Percentiles rank a stretch among this genome's conserved stretches.
These are phyloP conservation scores for Esox lucius DNA, from an alignment of 2,797 vertebrate species.

Conservation along the genomic window DNA sequence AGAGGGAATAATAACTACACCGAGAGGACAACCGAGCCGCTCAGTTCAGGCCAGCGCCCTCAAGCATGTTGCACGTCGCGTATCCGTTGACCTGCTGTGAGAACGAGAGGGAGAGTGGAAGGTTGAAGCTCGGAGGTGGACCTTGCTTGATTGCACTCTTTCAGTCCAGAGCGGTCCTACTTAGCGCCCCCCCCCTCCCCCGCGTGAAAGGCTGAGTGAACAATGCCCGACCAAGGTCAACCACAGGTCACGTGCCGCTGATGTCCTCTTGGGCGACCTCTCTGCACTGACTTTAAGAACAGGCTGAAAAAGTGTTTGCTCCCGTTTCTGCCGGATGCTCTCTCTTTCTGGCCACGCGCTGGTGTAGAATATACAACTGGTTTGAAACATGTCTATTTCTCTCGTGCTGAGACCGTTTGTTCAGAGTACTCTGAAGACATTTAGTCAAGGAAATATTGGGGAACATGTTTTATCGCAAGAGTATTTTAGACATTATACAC, in stretches of 20 bases:
- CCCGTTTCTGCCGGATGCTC: constrained; percentile 5
- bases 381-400: background rate
- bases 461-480: background rate
- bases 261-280: constrained; percentile 6
- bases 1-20: background rate
- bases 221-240: constrained; percentile 28
- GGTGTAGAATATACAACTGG: background rate
- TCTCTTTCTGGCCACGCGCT: background rate
- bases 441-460: background rate
- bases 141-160: constrained; percentile 18
- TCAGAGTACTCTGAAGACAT: background rate
- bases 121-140: constrained; percentile 11
- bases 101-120: background rate
- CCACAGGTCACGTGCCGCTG: constrained; percentile 27
- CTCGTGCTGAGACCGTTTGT: background rate
- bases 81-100: background rate
- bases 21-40: background rate
- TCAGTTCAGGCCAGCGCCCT: background rate
- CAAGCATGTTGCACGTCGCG: background rate
- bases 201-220: constrained; percentile 31
- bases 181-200: background rate
- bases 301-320: constrained; percentile 5
- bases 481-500: background rate
- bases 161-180: background rate
- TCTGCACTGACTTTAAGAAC: background rate